Evolutionary conservation across 2,113 vertebrate species (phyloP).

Genomic region (Chamaetylas fuelleborni): DNA sequence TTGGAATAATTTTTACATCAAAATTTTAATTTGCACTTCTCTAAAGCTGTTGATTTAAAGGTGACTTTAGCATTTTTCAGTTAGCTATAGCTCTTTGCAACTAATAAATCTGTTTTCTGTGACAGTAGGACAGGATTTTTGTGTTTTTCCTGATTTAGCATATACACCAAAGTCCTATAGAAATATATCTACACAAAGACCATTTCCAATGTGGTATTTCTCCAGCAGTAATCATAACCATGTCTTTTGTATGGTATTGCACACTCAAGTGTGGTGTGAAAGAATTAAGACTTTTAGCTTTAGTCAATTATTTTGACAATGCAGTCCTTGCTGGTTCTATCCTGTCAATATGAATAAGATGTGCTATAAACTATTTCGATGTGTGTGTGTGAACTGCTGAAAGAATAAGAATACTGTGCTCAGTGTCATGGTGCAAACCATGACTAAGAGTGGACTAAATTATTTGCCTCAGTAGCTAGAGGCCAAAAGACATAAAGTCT

Average conservation of each 20-base stretch:
- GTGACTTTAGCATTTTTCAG: not conserved
- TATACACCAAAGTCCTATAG: not conserved
- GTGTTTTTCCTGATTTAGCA: not conserved
- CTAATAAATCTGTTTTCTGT: not conserved
- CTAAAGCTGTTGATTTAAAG: not conserved
- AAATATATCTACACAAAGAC: not conserved
- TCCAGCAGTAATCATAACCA: not conserved
- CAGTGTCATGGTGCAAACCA: not conserved
- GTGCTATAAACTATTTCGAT: not conserved
- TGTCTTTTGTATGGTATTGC: accelerated
- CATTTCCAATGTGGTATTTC: not conserved
- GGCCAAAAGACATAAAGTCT: not conserved
- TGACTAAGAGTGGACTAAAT: not conserved
- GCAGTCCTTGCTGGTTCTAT: not conserved
- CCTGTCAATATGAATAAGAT: not conserved
- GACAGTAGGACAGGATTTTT: not conserved
- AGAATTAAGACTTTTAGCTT: not conserved
- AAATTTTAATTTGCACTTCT: not conserved
- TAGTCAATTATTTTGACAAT: not conserved
- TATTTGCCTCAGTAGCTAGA: not conserved
- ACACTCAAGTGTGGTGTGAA: not conserved
- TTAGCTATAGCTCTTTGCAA: not conserved
- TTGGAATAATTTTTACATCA: not conserved
- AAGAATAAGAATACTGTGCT: not conserved
- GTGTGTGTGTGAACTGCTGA: not conserved